These are phyloP conservation scores for Corythaeola cristata DNA, from an alignment of 2,113 vertebrate genomes.

Conservation along the genomic window DNA sequence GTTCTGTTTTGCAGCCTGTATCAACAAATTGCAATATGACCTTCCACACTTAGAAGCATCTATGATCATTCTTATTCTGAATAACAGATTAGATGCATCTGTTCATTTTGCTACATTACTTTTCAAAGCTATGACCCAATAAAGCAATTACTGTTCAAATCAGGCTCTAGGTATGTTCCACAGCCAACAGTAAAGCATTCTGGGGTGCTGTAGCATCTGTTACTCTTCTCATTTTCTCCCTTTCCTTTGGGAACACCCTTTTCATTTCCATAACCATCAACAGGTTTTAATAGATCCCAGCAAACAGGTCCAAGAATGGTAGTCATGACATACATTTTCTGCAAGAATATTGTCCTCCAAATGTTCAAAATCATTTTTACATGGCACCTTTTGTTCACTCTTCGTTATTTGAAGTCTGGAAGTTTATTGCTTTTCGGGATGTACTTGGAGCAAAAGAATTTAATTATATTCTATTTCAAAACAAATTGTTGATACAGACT, in stretches of 20 bases:
- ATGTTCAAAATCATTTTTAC: background rate
- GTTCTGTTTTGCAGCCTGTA: background rate
- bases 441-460: conserved; percentile 18
- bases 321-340: background rate
- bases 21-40: background rate
- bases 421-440: background rate
- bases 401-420: background rate
- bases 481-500: conserved; percentile 11
- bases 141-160: conserved; percentile 15
- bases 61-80: background rate
- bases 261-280: background rate
- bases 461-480: conserved; percentile 42
- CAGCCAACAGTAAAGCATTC: background rate
- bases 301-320: background rate
- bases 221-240: background rate
- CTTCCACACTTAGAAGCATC: background rate
- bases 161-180: background rate
- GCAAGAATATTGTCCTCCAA: background rate
- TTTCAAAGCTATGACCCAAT: conserved; percentile 30
- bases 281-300: background rate
- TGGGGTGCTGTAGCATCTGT: background rate
- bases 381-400: background rate
- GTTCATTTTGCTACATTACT: background rate
- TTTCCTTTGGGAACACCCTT: background rate
- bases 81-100: conserved; percentile 29